Evolutionary conservation across 2,888 invertebrate species (phyloP).

Genomic region (Limnephilus rhombicus): DNA sequence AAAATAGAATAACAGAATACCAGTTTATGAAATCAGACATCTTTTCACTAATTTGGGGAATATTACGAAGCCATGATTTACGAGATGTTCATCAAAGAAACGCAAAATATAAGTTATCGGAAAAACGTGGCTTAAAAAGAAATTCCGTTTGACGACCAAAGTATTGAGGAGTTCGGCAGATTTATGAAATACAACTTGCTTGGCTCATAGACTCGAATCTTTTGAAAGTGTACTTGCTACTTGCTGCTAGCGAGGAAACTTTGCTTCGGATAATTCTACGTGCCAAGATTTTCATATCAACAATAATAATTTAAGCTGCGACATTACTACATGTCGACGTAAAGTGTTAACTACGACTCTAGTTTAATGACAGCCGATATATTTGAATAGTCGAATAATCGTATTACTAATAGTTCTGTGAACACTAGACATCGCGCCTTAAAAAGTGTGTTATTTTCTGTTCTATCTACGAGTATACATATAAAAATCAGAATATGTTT

Average conservation of each 20-base stretch:
- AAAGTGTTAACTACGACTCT: neutral
- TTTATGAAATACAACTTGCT: constrained; percentile 24
- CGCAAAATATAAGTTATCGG: neutral
- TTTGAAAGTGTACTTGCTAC: neutral
- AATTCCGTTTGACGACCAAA: constrained; percentile 8
- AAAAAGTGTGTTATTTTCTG: too few species aligned
- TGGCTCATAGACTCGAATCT: constrained; percentile 21
- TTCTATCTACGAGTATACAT: too few species aligned
- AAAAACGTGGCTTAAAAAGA: neutral
- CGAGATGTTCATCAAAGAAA: neutral
- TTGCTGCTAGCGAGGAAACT: neutral
- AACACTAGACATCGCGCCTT: too few species aligned
- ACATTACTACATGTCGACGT: neutral
- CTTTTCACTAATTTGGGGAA: neutral
- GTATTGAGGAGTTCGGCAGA: neutral
- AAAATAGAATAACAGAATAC: neutral
- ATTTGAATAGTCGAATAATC: neutral
- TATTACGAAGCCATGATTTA: neutral
- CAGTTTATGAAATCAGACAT: too few species aligned
- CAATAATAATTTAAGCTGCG: neutral
- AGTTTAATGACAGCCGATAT: neutral
- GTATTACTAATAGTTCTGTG: neutral
- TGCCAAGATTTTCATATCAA: constrained; percentile 22
- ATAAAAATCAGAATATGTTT: too few species aligned
- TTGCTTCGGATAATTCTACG: neutral